A percentile compares a stretch with the other conserved stretches of the same genome.
Evolutionary conservation across 2,113 vertebrate genomes (phyloP).

Genomic region (Corvus cornix): DNA sequence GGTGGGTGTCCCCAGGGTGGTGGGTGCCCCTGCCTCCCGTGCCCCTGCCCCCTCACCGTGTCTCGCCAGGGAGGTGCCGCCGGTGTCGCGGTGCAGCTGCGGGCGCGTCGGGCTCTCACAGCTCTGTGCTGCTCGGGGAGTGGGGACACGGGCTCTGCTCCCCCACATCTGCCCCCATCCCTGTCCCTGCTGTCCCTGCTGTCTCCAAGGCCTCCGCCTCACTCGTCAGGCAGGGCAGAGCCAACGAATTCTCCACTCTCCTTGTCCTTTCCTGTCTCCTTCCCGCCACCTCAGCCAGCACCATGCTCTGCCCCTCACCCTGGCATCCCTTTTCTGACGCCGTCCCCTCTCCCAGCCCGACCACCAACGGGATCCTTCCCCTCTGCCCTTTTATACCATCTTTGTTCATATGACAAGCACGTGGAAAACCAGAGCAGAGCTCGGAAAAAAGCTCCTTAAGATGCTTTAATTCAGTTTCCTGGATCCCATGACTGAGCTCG

Average conservation of each 20-base stretch:
- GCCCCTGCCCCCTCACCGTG: rapidly evolving
- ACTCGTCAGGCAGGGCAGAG: background rate
- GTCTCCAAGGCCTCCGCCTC: background rate
- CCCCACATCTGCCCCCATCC: background rate
- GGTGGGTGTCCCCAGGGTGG: background rate
- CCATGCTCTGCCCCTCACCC: background rate
- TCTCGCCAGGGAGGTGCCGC: background rate
- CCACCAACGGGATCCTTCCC: background rate
- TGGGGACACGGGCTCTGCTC: background rate
- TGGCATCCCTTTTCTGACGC: background rate
- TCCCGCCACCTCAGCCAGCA: background rate
- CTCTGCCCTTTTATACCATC: constrained; percentile 45
- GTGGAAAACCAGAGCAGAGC: constrained; percentile 43
- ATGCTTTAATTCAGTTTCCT: constrained; percentile 48
- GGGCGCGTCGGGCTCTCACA: background rate
- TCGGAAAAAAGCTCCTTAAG: constrained; percentile 61
- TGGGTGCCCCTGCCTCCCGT: background rate
- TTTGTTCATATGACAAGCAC: constrained; percentile 63
- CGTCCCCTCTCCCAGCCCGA: background rate
- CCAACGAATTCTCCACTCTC: background rate
- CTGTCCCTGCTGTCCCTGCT: background rate
- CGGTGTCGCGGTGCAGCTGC: background rate
- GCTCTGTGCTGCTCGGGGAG: background rate
- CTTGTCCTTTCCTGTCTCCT: background rate
- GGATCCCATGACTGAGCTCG: constrained; percentile 62